Conservation (phyloP, 2,113 vertebrate genomes). For the Brachypteracias leptosomus region DNA sequence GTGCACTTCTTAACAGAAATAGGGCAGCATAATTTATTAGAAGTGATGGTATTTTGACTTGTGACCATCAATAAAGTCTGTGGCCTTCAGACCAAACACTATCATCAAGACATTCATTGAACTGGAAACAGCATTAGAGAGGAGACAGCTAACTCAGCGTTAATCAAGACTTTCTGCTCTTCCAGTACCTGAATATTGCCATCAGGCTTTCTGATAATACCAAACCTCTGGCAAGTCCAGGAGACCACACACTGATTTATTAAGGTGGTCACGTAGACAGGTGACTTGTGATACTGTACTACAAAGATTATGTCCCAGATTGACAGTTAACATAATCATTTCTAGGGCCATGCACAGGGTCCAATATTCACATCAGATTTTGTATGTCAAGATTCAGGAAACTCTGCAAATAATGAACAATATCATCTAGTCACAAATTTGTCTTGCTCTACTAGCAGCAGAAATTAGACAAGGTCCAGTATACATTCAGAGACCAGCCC, state of each 20-base stretch:
- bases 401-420: neutral
- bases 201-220: neutral
- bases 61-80: slow-evolving; percentile 39
- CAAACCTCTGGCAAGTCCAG: neutral
- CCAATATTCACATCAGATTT: neutral
- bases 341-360: neutral
- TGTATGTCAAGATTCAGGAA: neutral
- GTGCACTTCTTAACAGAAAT: slow-evolving; percentile 19
- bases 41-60: slow-evolving; percentile 52
- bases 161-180: slow-evolving; percentile 3
- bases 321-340: neutral
- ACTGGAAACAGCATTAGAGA: slow-evolving; percentile 39
- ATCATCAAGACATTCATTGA: slow-evolving; percentile 9
- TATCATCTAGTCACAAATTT: neutral
- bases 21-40: slow-evolving; percentile 51
- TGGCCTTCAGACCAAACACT: slow-evolving; percentile 45
- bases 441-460: neutral
- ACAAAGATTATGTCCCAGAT: neutral
- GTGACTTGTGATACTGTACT: neutral
- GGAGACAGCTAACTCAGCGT: slow-evolving; percentile 25
- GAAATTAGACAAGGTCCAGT: neutral
- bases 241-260: neutral
- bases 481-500: neutral
- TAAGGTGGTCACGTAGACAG: neutral
- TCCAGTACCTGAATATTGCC: neutral